Percentiles rank a stretch among this genome's conserved stretches.
Evolutionary conservation across 2,888 invertebrate species (phyloP).

Genomic region (Podotricha telesiphe): DNA sequence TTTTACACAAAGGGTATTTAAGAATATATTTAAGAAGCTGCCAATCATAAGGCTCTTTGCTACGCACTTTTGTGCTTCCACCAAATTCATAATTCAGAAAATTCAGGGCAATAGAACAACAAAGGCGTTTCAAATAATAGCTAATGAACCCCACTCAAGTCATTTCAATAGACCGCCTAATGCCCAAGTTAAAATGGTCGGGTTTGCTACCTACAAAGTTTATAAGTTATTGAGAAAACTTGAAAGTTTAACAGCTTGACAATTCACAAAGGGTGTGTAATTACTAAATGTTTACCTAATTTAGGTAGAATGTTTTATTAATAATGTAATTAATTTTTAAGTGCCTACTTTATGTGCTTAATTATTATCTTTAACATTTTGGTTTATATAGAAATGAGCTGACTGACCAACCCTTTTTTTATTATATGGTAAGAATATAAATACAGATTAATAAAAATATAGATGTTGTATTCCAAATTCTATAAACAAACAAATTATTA

Average conservation of each 20-base stretch:
- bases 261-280: constrained; percentile 5
- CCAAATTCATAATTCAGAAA: constrained; percentile 37
- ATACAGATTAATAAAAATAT: too few species aligned
- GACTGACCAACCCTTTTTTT: too few species aligned
- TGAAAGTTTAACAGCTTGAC: constrained; percentile 21
- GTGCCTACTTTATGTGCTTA: background rate
- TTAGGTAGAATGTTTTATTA: background rate
- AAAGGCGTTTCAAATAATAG: constrained; percentile 59
- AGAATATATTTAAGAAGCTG: constrained; percentile 24
- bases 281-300: background rate
- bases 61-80: constrained; percentile 27
- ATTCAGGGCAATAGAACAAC: constrained; percentile 55
- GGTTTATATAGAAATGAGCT: too few species aligned
- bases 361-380: too few species aligned
- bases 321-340: background rate
- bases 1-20: background rate
- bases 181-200: constrained; percentile 55
- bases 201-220: constrained; percentile 36
- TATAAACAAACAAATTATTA: too few species aligned
- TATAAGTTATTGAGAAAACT: constrained; percentile 37
- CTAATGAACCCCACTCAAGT: constrained; percentile 59
- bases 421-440: too few species aligned
- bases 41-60: constrained; percentile 25
- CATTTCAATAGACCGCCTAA: constrained; percentile 54
- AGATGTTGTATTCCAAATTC: too few species aligned